Evolutionary conservation across 2,113 vertebrate genomes (phyloP), one percentile per base, ranked within the genome.

Genomic region (Neopipo cinnamomea): DNA sequence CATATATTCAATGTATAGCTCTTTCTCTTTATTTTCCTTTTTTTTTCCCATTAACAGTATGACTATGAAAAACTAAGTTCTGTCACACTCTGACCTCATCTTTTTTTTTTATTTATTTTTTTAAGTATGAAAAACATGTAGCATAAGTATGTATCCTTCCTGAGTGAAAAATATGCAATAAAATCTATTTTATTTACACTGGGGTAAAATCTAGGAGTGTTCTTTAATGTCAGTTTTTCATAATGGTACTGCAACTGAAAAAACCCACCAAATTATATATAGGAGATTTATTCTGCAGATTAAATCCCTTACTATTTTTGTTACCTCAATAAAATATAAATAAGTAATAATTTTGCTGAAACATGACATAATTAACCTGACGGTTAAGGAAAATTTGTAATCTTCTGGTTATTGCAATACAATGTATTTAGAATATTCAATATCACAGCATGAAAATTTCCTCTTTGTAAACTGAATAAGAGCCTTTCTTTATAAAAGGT

Each of bases 271-370:
- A 19, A 37, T 47, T n/a, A 31, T 15, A 58, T 12, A 4, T 27
- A 68, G 56, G 21, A 42, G 33, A 39, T 92, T 88, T 94, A 31
- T 52, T 89, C 21, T 59, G 28, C 28, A 68, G 63, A 33, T 70
- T 72, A 71, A 80, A 79, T 53, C 2, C 46, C 41, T 22, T 30
- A 41, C 11, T 56, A 31, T 77, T 72, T 59, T 67, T 85, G 31
- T 63, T 85, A 84, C 19, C 12, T 44, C 61, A 88, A 39, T 52
- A 52, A 83, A 74, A 89, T 37, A 67, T 47, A 75, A 53, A 4
- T 35, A 63, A 87, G 3, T 44, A 89, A 90, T 91, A 91, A 73
- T 67, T 96, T 86, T 93, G n/a, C 33, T 68, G 78, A 93, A 82
- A 16, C 20, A 71, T 7, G 19, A 20, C 65, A 46, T 44, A 88